Base-by-base conservation (phyloP, 2,113 vertebrate genomes). In the Gobius niger region DNA sequence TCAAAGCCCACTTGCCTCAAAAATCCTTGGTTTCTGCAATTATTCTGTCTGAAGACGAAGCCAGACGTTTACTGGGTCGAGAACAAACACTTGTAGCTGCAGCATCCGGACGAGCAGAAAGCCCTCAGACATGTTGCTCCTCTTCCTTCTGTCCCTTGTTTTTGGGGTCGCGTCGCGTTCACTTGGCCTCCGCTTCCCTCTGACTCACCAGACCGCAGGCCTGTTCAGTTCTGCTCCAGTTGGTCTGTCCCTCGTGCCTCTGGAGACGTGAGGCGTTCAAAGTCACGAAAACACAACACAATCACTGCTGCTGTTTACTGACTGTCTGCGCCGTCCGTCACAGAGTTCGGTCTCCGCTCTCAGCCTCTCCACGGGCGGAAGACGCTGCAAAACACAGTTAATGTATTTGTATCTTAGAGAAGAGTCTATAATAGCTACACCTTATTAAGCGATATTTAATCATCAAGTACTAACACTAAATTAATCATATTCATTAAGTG, bases 141-240 rank as follows among this genome's bases (percentile, higher is more conserved):
- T n/a, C 68, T 13, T 64, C 41, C 61, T 47, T 42, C 57, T 41
- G 0, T 77, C n/a, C 49, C 68, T 73, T 60, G 50, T 63, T 49
- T 62, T 70, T 65, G 52, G 47, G 47, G 66, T 63, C 59, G 50
- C 24, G 52, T 47, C 65, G 66, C 64, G 18, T 65, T 76, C 72
- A 75, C 63, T 34, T 81, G 74, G 71, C 81, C 78, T 9, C 47
- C 24, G 63, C 66, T 84, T 79, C 53, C 67, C 49, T 63, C 67
- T 82, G 77, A 85, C 82, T 88, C 82, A 79, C 78, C 75, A 72
- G 75, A 76, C 74, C 82, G 61, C 44, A 61, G 70, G 76, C 81
- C 18, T 67, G 60, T 70, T 69, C 73, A 75, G 82, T 88, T 88
- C 85, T 86, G 85, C 87, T 90, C 82, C 68, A 88, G 81, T 90